These are phyloP conservation scores for Platyrinchus mystaceus DNA, from an alignment of 2,797 vertebrate genomes.

Conservation along the genomic window DNA sequence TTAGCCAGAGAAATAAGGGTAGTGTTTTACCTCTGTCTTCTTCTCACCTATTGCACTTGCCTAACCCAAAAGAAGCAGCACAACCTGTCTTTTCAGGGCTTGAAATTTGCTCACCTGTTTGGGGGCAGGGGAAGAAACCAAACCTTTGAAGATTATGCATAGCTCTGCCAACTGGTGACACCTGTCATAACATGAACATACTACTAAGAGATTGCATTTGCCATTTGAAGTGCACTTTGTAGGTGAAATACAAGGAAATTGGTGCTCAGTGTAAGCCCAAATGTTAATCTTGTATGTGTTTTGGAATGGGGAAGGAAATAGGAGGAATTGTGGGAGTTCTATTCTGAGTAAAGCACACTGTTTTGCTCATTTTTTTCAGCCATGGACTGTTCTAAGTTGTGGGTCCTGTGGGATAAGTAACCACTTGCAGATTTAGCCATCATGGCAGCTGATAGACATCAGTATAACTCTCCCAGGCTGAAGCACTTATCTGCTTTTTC, in stretches of 20 bases:
- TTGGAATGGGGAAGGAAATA: background rate
- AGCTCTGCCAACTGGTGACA: conserved; percentile 21
- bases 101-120: conserved; percentile 28
- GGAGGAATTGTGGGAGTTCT: background rate
- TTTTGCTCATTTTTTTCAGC: background rate
- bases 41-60: background rate
- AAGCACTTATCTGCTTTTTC: background rate
- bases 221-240: background rate
- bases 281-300: background rate
- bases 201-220: background rate
- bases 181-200: conserved; percentile 35
- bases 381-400: background rate
- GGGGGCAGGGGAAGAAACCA: background rate
- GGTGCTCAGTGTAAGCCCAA: background rate
- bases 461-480: background rate
- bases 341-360: rapidly evolving
- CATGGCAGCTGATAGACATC: background rate
- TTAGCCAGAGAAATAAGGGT: background rate
- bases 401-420: background rate
- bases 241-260: conserved; percentile 17
- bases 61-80: background rate
- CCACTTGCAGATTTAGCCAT: background rate
- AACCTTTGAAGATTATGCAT: background rate
- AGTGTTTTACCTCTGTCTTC: background rate
- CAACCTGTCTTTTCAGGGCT: background rate